These are phyloP conservation scores for Agrilus mali DNA, from an alignment of 2,888 invertebrate species.

Conservation along the genomic window DNA sequence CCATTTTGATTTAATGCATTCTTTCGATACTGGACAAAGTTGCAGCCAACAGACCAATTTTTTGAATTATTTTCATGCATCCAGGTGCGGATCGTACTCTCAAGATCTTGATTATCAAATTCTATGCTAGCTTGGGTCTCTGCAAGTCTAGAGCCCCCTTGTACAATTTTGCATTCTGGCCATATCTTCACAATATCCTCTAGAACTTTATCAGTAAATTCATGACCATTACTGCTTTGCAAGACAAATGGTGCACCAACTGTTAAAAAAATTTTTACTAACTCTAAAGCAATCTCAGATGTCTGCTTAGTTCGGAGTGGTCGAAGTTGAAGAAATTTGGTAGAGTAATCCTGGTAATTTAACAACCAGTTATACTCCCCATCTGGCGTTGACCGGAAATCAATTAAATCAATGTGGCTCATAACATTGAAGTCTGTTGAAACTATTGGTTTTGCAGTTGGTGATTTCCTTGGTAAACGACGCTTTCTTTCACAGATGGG, in stretches of 20 bases:
- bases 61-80: slow-evolving; percentile 16
- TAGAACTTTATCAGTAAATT: slow-evolving; percentile 17
- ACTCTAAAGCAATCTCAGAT: slow-evolving; percentile 19
- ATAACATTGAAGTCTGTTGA: slow-evolving; percentile 19
- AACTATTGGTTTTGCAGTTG: slow-evolving; percentile 19
- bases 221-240: slow-evolving; percentile 17
- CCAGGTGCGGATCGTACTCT: slow-evolving; percentile 20
- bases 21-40: slow-evolving; percentile 13
- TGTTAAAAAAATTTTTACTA: slow-evolving; percentile 12
- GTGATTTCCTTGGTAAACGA: slow-evolving; percentile 9
- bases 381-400: slow-evolving; percentile 20
- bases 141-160: slow-evolving; percentile 17
- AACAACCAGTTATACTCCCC: slow-evolving; percentile 25
- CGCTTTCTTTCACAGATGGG: too few relatives aligned
- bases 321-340: slow-evolving; percentile 23
- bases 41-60: slow-evolving; percentile 16
- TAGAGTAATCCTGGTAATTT: slow-evolving; percentile 24
- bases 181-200: slow-evolving; percentile 14
- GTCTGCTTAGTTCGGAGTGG: slow-evolving; percentile 21
- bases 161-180: slow-evolving; percentile 17
- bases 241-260: slow-evolving; percentile 13
- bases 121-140: slow-evolving; percentile 16
- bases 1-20: slow-evolving; percentile 12
- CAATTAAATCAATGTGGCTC: slow-evolving; percentile 24
- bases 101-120: slow-evolving; percentile 20